Evolutionary conservation across 2,888 invertebrate species (phyloP).

Genomic region (Sialis lutaria): DNA sequence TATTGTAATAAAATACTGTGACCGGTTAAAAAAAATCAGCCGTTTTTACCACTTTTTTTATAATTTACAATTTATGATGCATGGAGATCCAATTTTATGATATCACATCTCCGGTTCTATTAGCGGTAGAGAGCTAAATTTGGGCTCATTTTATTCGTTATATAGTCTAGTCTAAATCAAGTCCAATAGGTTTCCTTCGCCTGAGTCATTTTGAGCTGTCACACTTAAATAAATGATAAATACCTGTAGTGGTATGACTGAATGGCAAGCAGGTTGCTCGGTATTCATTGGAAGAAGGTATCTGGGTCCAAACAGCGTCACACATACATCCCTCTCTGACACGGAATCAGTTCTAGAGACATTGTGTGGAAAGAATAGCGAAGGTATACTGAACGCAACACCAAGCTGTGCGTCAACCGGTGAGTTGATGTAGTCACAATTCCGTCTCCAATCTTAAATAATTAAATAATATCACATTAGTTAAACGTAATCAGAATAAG

Average conservation of each 20-base stretch:
- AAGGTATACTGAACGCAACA: constrained; percentile 1
- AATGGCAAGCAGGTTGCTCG: neutral
- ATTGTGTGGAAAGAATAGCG: neutral
- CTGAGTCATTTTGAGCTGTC: neutral
- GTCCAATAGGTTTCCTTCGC: too few relatives aligned
- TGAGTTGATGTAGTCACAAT: neutral
- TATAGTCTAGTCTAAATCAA: too few relatives aligned
- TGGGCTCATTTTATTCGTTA: too few relatives aligned
- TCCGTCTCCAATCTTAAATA: neutral
- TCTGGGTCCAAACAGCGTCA: constrained; percentile 3
- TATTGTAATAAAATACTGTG: too few relatives aligned
- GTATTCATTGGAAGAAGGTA: neutral
- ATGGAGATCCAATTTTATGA: too few relatives aligned
- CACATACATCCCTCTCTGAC: neutral
- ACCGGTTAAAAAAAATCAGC: too few relatives aligned
- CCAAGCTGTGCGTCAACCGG: neutral
- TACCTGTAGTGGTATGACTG: neutral
- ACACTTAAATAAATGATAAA: neutral
- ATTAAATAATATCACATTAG: neutral
- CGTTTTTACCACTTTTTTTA: too few relatives aligned
- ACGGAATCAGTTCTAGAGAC: neutral
- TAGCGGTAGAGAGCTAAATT: too few relatives aligned
- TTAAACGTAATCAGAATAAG: too few relatives aligned
- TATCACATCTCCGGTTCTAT: too few relatives aligned
- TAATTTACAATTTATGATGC: too few relatives aligned